Conservation (phyloP, 2,797 vertebrate species). For the Yasuhikotakia modesta region DNA sequence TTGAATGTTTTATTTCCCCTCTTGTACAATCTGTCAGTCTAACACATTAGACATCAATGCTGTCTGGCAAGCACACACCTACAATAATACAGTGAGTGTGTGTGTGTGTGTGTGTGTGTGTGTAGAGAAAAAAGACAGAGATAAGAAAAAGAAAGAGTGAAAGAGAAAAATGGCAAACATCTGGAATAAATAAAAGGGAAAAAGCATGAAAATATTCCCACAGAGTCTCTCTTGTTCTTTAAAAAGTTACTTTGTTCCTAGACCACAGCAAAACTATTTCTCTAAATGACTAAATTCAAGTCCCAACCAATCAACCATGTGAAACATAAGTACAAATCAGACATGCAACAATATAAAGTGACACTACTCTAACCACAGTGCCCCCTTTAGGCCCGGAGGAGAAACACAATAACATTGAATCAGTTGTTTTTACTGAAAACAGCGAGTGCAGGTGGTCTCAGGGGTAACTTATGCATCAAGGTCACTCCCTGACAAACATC, state of each 20-base stretch:
- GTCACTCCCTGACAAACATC: slow-evolving; percentile 65
- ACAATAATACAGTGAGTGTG: slow-evolving; percentile 58
- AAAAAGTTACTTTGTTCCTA: not conserved
- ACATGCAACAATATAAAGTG: not conserved
- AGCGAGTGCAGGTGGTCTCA: slow-evolving; percentile 17
- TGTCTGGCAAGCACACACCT: slow-evolving; percentile 57
- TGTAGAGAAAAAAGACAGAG: slow-evolving; percentile 41
- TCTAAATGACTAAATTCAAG: not conserved
- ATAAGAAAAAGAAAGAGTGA: slow-evolving; percentile 40
- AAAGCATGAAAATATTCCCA: not conserved
- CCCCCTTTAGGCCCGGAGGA: slow-evolving; percentile 18
- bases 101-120: too few species aligned
- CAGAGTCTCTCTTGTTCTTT: not conserved
- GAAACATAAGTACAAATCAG: not conserved
- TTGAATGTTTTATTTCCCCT: slow-evolving; percentile 24
- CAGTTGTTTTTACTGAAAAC: not conserved
- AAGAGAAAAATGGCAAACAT: slow-evolving; percentile 39
- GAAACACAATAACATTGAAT: not conserved
- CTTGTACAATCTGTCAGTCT: slow-evolving; percentile 59
- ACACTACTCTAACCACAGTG: not conserved
- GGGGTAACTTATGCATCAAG: slow-evolving; percentile 61
- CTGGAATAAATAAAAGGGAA: slow-evolving; percentile 35
- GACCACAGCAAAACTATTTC: not conserved
- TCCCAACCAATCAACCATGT: not conserved
- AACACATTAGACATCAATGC: slow-evolving; percentile 65